These are phyloP conservation scores for Falco cherrug DNA, from an alignment of 2,797 vertebrate species.

Conservation along the genomic window DNA sequence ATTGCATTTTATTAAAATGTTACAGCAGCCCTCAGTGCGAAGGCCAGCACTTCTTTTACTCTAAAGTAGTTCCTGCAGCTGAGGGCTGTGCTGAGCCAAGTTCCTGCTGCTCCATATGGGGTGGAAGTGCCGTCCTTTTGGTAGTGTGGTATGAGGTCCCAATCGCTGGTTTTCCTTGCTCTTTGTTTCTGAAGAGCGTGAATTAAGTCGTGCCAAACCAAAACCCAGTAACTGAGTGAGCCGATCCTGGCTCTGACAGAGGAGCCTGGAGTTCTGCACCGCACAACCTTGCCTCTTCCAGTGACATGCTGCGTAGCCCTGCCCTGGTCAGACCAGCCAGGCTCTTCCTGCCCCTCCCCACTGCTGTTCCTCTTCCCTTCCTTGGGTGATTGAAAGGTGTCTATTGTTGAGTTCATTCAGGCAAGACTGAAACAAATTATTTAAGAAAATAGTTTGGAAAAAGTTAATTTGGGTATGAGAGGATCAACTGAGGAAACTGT, in stretches of 20 bases:
- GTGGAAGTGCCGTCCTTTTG: not conserved
- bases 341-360: not conserved
- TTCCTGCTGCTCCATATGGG: fast-evolving
- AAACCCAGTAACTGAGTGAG: not conserved
- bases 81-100: not conserved
- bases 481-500: conserved; percentile 30
- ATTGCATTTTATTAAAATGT: not conserved
- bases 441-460: conserved; percentile 18
- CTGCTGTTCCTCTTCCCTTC: not conserved
- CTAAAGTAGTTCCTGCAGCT: not conserved
- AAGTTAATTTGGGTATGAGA: conserved; percentile 31
- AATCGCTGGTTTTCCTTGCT: not conserved
- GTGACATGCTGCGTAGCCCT: fast-evolving
- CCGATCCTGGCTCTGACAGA: not conserved
- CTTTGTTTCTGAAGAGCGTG: not conserved
- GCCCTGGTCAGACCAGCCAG: not conserved
- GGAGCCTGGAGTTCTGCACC: not conserved
- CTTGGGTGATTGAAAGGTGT: not conserved
- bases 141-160: too few relatives aligned
- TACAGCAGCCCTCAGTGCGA: not conserved
- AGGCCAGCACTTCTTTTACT: not conserved
- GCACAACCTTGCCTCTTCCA: not conserved
- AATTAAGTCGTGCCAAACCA: not conserved
- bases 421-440: not conserved
- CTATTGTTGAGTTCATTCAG: not conserved